Conservation (phyloP, 2,888 invertebrate species). For the Aphidius colemani region DNA sequence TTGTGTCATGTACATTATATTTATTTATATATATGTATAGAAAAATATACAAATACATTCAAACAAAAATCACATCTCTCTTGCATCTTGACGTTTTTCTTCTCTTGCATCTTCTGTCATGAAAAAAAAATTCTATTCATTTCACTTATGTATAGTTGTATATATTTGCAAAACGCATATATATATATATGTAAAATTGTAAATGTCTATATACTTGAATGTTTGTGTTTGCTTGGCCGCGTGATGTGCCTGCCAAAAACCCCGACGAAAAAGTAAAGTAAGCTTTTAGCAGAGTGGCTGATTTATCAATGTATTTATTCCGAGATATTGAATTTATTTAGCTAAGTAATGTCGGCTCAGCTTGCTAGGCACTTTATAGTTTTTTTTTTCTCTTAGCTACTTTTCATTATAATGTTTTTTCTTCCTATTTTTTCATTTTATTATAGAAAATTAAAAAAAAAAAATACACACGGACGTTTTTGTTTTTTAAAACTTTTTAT, state of each 20-base stretch:
- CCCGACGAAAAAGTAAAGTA: constrained; percentile 52
- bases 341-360: constrained; percentile 50
- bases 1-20: neutral
- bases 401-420: constrained; percentile 17
- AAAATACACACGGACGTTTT: too few species aligned
- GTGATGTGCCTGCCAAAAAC: constrained; percentile 41
- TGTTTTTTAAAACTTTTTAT: too few species aligned
- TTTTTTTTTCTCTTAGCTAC: constrained; percentile 9
- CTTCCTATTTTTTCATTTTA: neutral
- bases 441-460: neutral
- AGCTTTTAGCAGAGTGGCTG: constrained; percentile 60
- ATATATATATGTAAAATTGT: constrained; percentile 16
- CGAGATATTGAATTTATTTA: constrained; percentile 60
- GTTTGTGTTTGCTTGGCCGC: constrained; percentile 34
- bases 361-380: constrained; percentile 23
- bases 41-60: too few species aligned
- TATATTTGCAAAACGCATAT: neutral
- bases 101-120: constrained; percentile 26
- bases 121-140: constrained; percentile 25
- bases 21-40: neutral
- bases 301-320: constrained; percentile 61
- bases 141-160: neutral
- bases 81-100: constrained; percentile 25
- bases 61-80: neutral
- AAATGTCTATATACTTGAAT: neutral